Conservation (phyloP, 2,797 vertebrate species). For the Sebastes minor region DNA sequence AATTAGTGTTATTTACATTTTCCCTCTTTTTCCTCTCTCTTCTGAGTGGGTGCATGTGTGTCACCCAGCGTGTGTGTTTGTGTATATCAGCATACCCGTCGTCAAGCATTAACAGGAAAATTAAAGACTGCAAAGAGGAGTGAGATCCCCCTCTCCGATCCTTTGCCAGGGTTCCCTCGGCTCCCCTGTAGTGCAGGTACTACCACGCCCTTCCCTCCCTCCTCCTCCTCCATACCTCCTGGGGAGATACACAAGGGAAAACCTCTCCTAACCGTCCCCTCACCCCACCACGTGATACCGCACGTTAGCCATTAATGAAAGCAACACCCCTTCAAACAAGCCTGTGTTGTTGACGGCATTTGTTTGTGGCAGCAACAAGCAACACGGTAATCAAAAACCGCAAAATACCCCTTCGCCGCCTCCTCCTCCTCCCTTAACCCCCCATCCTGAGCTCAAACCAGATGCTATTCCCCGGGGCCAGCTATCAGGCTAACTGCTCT, state of each 20-base stretch:
- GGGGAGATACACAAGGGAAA: constrained; percentile 48
- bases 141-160: constrained; percentile 20
- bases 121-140: constrained; percentile 45
- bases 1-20: constrained; percentile 77
- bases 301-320: constrained; percentile 47
- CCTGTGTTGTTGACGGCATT: constrained; percentile 38
- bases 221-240: constrained; percentile 40
- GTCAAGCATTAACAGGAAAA: constrained; percentile 71
- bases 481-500: constrained; percentile 63
- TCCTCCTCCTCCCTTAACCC: constrained; percentile 24
- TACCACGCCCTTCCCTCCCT: constrained; percentile 48
- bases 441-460: constrained; percentile 63
- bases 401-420: constrained; percentile 43
- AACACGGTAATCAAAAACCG: constrained; percentile 55
- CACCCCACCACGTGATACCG: constrained; percentile 20
- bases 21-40: constrained; percentile 22
- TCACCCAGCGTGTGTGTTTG: constrained; percentile 57
- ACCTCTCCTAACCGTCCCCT: constrained; percentile 34
- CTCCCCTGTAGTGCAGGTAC: constrained; percentile 52
- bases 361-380: constrained; percentile 59
- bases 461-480: constrained; percentile 71
- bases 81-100: constrained; percentile 60
- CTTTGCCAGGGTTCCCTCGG: constrained; percentile 46
- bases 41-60: constrained; percentile 8
- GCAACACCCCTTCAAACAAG: constrained; percentile 54